phyloP scores from a whole-genome alignment of 1,140 invertebrate species.

The Drosophila nasuta region DNA sequence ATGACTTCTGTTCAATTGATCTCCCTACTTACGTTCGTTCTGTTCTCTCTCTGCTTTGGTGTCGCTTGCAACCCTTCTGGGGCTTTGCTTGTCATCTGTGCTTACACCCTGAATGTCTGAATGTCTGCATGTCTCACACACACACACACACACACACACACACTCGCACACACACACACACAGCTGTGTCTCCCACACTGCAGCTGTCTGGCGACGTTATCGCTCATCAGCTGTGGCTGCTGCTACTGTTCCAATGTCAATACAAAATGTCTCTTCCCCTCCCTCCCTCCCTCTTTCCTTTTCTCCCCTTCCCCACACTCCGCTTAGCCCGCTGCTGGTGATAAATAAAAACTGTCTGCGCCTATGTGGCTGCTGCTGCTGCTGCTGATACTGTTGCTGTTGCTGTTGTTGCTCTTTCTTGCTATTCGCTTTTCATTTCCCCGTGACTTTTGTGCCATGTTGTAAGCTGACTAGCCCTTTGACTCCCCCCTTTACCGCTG shows the following conservation, averaged over 20 bases:
- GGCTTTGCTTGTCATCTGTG: constrained; percentile 45
- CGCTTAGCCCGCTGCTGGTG: constrained; percentile 46
- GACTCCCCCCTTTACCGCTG: neutral
- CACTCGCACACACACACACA: neutral
- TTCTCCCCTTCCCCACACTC: neutral
- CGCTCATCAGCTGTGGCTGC: constrained; percentile 49
- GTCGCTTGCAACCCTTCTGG: constrained; percentile 37
- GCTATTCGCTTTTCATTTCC: constrained; percentile 7
- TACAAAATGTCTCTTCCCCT: neutral
- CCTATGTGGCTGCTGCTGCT: constrained; percentile 56
- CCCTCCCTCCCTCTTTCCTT: neutral
- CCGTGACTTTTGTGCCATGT: constrained; percentile 64
- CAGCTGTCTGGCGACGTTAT: constrained; percentile 54
- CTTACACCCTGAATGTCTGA: constrained; percentile 37
- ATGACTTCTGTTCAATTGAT: constrained; percentile 43
- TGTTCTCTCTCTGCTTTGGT: neutral
- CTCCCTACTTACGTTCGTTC: constrained; percentile 26
- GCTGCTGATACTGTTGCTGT: constrained; percentile 18
- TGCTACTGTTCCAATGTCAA: constrained; percentile 29
- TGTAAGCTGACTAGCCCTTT: constrained; percentile 42
- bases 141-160: constrained; percentile 16
- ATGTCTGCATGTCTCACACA: constrained; percentile 13
- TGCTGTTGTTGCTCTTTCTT: constrained; percentile 19
- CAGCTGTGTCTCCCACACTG: constrained; percentile 27
- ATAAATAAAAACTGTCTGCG: constrained; percentile 83